A percentile compares a stretch with the other conserved stretches of the same genome.
Conservation (phyloP, 2,888 invertebrate species). For the Aelia acuminata region DNA sequence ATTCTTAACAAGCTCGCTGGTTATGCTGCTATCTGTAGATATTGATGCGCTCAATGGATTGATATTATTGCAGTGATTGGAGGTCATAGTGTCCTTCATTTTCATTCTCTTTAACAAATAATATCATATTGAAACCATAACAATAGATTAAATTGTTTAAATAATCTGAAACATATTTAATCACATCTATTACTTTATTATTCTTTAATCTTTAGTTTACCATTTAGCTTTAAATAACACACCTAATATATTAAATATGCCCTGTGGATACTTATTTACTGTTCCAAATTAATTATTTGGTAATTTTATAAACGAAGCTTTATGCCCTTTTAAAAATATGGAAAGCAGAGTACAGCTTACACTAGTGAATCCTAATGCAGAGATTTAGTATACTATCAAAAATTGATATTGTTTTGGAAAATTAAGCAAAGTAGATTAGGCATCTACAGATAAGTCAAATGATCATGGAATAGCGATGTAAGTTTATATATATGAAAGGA, state of each 20-base stretch:
- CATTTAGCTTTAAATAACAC: not conserved
- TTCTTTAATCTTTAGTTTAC: not conserved
- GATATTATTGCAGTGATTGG: not conserved
- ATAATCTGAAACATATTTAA: not conserved
- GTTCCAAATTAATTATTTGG: not conserved
- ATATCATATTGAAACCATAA: not conserved
- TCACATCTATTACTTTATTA: not conserved
- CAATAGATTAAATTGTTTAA: not conserved
- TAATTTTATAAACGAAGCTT: not conserved
- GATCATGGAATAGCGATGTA: not conserved
- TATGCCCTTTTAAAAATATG: not conserved
- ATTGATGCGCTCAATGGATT: not conserved
- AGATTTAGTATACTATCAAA: not conserved
- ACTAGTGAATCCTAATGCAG: not conserved
- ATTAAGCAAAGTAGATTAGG: not conserved
- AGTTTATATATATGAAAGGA: not conserved
- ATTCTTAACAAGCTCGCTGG: not conserved
- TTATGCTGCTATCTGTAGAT: not conserved
- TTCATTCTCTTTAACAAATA: not conserved
- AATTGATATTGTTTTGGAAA: not conserved
- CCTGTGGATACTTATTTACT: not conserved
- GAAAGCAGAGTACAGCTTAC: not conserved
- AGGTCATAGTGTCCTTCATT: not conserved
- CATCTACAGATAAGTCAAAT: not conserved
- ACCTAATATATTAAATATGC: not conserved